Evolutionary conservation across 2,888 invertebrate species (phyloP), one percentile per base, ranked within the genome.

Genomic region (Protula sp.): DNA sequence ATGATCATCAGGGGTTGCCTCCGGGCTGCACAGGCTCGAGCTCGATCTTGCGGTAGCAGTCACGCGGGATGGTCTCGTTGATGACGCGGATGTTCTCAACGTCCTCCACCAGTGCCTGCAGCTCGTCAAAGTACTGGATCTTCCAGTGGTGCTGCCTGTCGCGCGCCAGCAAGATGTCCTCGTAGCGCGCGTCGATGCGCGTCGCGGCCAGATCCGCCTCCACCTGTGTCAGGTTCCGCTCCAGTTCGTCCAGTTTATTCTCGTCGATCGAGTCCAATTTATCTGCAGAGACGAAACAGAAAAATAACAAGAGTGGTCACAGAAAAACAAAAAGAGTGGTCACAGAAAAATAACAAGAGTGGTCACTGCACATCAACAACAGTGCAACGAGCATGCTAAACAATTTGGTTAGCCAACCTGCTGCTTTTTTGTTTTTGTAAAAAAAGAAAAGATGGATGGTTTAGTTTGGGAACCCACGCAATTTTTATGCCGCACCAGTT

Each of bases 241-340:
- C 83, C 60, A 83, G 70, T 19, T 77, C 71, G 30, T 78, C 77
- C 59, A 83, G 70, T 31, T 79, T 78, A 3, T 66, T 68, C 27
- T 69, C 72, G 62, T 78, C 74, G 5, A 80, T 74, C 50, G 30
- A 48, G 26, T 61, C 65, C n/a, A 67, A 47, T 27, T 62, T 45
- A n/a, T n/a, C n/a, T n/a, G n/a, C n/a, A n/a, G n/a, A n/a, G n/a
- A n/a, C n/a, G n/a, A n/a, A 19, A 59, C 27, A 29, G 27, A 22
- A 38, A 52, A 38, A 27, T n/a, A 22, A 48, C 19, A 22, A 1
- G 47, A 24, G 30, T 55, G 50, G 5, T 26, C 24, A 52, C 19
- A 3, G 2, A 26, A 19, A n/a, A n/a, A n/a, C n/a, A n/a, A n/a
- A n/a, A n/a, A n/a, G n/a, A n/a, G n/a, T n/a, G n/a, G n/a, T n/a